Conservation (phyloP, 2,888 invertebrate species). For the Exocentrus adspersus region DNA sequence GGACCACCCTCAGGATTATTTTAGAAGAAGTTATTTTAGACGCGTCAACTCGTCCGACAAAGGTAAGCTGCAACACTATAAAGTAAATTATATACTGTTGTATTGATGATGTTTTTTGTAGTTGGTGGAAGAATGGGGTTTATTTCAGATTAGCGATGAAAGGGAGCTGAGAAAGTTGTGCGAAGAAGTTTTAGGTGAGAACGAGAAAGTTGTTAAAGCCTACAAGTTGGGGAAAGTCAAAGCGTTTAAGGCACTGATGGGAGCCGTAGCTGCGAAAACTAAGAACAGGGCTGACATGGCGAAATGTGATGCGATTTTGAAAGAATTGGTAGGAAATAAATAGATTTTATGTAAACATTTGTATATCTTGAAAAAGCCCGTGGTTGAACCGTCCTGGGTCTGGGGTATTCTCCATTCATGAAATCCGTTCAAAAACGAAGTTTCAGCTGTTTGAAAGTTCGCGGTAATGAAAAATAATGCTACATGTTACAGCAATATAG, state of each 20-base stretch:
- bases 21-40: slow-evolving; percentile 65
- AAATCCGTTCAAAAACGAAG: too few relatives aligned
- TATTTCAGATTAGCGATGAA: slow-evolving; percentile 72
- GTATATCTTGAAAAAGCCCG: too few relatives aligned
- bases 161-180: slow-evolving; percentile 71
- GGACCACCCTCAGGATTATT: slow-evolving; percentile 67
- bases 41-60: slow-evolving; percentile 57
- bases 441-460: too few relatives aligned
- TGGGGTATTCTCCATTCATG: too few relatives aligned
- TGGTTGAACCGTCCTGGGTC: too few relatives aligned
- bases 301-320: slow-evolving; percentile 69
- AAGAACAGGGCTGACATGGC: slow-evolving; percentile 76
- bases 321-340: slow-evolving; percentile 65
- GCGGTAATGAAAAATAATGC: too few relatives aligned
- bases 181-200: slow-evolving; percentile 69
- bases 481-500: too few relatives aligned
- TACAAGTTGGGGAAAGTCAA: slow-evolving; percentile 78
- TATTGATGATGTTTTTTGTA: slow-evolving; percentile 43
- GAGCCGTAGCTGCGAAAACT: slow-evolving; percentile 69
- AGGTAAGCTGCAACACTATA: slow-evolving; percentile 55
- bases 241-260: slow-evolving; percentile 73
- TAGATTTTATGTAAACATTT: too few relatives aligned
- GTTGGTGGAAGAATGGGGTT: slow-evolving; percentile 73
- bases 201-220: slow-evolving; percentile 73
- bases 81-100: neutral